Percentiles rank a stretch among this genome's conserved stretches.
Conservation (phyloP, 2,888 invertebrate species). For the Eristalinus aeneus region DNA sequence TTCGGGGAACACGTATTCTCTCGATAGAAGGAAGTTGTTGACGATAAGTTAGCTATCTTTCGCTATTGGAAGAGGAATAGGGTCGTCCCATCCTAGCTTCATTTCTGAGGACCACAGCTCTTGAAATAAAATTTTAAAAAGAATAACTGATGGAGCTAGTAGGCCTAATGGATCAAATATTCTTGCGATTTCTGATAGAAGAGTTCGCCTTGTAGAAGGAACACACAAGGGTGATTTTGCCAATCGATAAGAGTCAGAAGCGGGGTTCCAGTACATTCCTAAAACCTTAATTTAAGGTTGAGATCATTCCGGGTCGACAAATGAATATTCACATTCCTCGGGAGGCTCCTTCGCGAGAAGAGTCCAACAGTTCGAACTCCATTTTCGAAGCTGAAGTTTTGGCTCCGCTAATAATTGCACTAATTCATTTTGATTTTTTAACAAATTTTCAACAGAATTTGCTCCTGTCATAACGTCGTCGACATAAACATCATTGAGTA, state of each 20-base stretch:
- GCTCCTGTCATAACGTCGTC: not conserved
- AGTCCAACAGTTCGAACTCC: conserved; percentile 1
- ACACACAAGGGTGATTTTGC: too few species aligned
- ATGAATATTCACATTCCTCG: not conserved
- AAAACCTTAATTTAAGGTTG: not conserved
- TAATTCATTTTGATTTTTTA: conserved; percentile 24
- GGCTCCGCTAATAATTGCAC: not conserved
- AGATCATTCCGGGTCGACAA: not conserved
- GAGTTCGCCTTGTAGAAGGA: not conserved
- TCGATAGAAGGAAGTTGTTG: too few species aligned
- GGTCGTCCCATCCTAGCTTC: not conserved
- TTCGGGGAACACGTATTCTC: too few species aligned
- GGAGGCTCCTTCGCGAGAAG: not conserved
- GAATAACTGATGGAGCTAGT: conserved; percentile 1
- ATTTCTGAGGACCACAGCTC: conserved; percentile 5
- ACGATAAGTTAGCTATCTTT: too few species aligned
- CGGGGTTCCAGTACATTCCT: not conserved
- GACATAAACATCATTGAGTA: too few species aligned
- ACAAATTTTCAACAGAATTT: conserved; percentile 9
- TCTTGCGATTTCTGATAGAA: not conserved
- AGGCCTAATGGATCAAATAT: conserved; percentile 1
- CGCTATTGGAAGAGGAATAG: too few species aligned
- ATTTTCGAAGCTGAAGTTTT: not conserved
- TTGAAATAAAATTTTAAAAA: conserved; percentile 3
- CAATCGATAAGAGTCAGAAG: too few species aligned